Conservation (phyloP, 2,888 invertebrate genomes). For the Dilophus febrilis region DNA sequence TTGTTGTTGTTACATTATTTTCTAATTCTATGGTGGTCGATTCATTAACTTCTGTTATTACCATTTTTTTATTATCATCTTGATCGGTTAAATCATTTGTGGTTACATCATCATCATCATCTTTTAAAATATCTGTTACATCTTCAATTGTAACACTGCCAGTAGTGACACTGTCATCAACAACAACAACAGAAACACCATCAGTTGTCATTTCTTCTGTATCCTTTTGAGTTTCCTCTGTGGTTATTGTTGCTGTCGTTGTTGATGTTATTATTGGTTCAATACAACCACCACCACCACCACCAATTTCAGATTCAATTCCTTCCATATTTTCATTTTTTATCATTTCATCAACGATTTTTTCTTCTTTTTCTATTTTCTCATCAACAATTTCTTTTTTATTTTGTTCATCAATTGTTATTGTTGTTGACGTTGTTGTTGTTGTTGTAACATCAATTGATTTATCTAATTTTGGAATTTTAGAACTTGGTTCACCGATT, state of each 20-base stretch:
- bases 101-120: too few relatives aligned
- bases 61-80: too few relatives aligned
- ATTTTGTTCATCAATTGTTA: background rate
- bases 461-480: too few relatives aligned
- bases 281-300: background rate
- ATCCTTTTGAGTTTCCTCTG: too few relatives aligned
- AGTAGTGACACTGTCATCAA: too few relatives aligned
- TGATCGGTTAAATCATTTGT: too few relatives aligned
- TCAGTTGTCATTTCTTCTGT: too few relatives aligned
- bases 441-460: background rate
- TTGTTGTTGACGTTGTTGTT: background rate
- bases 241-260: background rate
- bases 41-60: too few relatives aligned
- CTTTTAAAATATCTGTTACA: too few relatives aligned
- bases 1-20: too few relatives aligned
- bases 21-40: too few relatives aligned
- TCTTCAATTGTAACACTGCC: too few relatives aligned
- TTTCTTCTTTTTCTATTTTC: background rate
- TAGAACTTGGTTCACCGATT: background rate
- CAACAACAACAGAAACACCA: background rate
- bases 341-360: background rate
- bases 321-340: background rate
- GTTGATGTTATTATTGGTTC: background rate
- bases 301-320: background rate
- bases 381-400: background rate